Percentiles rank a stretch among this genome's conserved stretches.
These are phyloP conservation scores for Pachypanchax playfairii DNA, from an alignment of 2,113 vertebrate species.

Conservation along the genomic window DNA sequence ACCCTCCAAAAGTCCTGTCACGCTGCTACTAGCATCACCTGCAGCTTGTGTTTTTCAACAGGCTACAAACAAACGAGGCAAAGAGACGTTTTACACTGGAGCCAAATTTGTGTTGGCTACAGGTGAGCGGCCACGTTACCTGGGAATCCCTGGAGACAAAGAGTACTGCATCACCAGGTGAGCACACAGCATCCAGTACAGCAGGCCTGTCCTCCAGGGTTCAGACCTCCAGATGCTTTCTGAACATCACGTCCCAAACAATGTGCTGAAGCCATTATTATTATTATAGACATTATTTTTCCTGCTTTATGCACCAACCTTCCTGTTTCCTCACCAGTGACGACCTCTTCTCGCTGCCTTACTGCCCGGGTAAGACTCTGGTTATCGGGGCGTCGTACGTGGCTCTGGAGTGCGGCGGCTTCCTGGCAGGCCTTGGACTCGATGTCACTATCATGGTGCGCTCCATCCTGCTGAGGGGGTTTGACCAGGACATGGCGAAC, in stretches of 20 bases:
- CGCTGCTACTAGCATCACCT: neutral
- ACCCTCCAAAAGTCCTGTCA: neutral
- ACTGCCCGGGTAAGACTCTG: slow-evolving; percentile 94
- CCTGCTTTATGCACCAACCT: neutral
- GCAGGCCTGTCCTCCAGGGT: no score
- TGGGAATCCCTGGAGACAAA: slow-evolving; percentile 89
- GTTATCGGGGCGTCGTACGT: slow-evolving; percentile 94
- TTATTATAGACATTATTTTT: no score
- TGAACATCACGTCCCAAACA: no score
- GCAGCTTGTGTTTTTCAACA: slow-evolving; percentile 50
- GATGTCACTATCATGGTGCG: slow-evolving; percentile 95
- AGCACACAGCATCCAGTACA: neutral
- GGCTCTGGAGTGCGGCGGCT: slow-evolving; percentile 94
- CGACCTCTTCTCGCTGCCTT: slow-evolving; percentile 92
- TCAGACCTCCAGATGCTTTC: neutral
- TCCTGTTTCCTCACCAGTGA: slow-evolving; percentile 79
- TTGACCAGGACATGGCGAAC: slow-evolving; percentile 96
- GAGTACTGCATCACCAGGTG: slow-evolving; percentile 96
- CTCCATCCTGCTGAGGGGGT: slow-evolving; percentile 92
- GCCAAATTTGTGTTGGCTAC: slow-evolving; percentile 90
- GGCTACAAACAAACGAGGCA: slow-evolving; percentile 90
- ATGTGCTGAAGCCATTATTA: no score
- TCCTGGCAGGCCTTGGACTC: slow-evolving; percentile 90
- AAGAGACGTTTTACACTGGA: slow-evolving; percentile 88
- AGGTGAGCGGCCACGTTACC: slow-evolving; percentile 91